Base-by-base conservation (phyloP, 2,888 invertebrate genomes). In the Philereme vetulata region DNA sequence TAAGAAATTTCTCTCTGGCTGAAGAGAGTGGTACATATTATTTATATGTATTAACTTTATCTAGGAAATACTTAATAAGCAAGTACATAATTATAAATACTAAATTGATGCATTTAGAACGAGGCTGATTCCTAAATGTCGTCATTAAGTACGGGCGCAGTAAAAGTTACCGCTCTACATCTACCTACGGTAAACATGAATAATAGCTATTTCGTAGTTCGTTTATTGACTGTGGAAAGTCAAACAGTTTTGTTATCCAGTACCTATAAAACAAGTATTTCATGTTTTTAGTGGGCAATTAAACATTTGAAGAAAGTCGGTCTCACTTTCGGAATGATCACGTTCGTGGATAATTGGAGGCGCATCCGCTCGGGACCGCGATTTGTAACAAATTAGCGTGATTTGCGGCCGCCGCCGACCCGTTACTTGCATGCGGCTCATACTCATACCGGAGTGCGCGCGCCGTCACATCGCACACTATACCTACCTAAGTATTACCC, bases 321-420 rank as follows among this genome's bases (percentile, higher is more conserved):
- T 55, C 42, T 55, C 42, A 55, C 47, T 55, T 55, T 48, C 42
- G 10, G 55, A 55, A 35, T 55, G 21, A 55, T 42, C 32, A 42
- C 11, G 7, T 55, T 55, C 6, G 36, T 47, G 10, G 1, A 35
- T 55, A 43, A 43, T 48, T 6, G 11, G 3, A 2, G 33, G 42
- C 40, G 46, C 47, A 54, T 54, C 54, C 54, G 54, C 8, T 44
- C 43, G 42, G 33, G 42, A 44, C 5, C 44, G 35, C 43, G 43
- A 34, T n/a, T 8, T 35, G 43, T 43, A 35, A 9, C 10, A 50
- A 50, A 50, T 50, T 6, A 40, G 32, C 40, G 21, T 32, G 0
- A 34, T 47, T 34, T 9, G 47, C 9, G 5, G n/a, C 3, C 8
- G 33, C 4, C 1, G 42, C 42, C 1, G 42, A 21, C 5, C 21